Base-by-base conservation (phyloP, 1,140 invertebrate species). In the Tyrophagus putrescentiae region DNA sequence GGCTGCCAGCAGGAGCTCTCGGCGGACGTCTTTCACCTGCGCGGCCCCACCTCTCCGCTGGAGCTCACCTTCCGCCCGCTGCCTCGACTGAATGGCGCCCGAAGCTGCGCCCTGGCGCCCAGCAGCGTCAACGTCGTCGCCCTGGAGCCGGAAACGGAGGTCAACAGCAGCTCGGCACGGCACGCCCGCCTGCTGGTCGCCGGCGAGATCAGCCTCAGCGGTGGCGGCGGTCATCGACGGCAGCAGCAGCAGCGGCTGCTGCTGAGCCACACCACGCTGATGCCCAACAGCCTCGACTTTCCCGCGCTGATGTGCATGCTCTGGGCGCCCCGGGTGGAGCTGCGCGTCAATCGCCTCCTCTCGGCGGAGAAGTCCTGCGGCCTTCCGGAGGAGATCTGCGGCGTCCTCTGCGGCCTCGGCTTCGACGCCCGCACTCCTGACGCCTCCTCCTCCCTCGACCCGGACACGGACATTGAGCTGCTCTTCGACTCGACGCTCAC, bases 81-180 rank as follows among this genome's bases (percentile, higher is more conserved):
- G n/a, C n/a, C n/a, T n/a, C n/a, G n/a, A n/a, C n/a, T n/a, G n/a
- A n/a, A n/a, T n/a, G n/a, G n/a, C n/a, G n/a, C n/a, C n/a, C n/a
- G n/a, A n/a, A n/a, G n/a, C n/a, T n/a, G n/a, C n/a, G n/a, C n/a
- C n/a, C n/a, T n/a, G n/a, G n/a, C n/a, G n/a, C n/a, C n/a, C n/a
- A n/a, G n/a, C n/a, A n/a, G n/a, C n/a, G n/a, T n/a, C n/a, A 95
- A 95, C 73, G 83, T 82, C 0, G 80, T 94, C 4, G 72, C 88
- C 4, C 72, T 95, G 0, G 85, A 94, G 62, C 76, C 80, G 0
- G 80, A 85, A 60, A 84, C 84, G 0, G 80, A 84, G 62, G n/a
- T n/a, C n/a, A n/a, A n/a, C n/a, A n/a, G n/a, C n/a, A n/a, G n/a
- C n/a, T n/a, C n/a, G n/a, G 79, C 84, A 70, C 70, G 70, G 0